phyloP scores from a whole-genome alignment of 2,797 vertebrate genomes.

The Dendrocincla fuliginosa region DNA sequence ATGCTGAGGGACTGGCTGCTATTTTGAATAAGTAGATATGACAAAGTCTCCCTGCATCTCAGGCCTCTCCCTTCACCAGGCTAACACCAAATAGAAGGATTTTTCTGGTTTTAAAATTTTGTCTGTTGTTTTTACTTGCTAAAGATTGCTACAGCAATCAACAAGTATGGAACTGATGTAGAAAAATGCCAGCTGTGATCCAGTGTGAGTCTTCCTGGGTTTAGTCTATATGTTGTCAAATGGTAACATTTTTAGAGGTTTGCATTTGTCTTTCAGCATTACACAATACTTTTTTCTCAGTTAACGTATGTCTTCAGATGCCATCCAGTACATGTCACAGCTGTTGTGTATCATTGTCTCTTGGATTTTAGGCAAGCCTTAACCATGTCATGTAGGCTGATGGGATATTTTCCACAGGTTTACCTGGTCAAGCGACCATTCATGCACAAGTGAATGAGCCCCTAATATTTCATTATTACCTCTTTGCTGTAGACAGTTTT shows the following conservation, averaged over 20 bases:
- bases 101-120: not conserved
- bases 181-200: not conserved
- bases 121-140: not conserved
- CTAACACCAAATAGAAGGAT: not conserved
- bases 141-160: not conserved
- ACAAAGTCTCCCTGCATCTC: not conserved
- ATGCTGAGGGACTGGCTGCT: not conserved
- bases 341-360: not conserved
- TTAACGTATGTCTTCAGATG: not conserved
- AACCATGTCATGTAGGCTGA: not conserved
- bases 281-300: not conserved
- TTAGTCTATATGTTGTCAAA: not conserved
- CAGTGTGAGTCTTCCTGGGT: not conserved
- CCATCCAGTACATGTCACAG: rapidly evolving
- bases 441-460: not conserved
- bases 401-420: not conserved
- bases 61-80: not conserved
- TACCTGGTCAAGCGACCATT: not conserved
- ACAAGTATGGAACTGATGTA: not conserved
- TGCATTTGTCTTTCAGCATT: not conserved
- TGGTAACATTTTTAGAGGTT: not conserved
- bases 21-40: not conserved
- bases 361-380: not conserved
- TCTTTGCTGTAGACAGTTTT: not conserved
- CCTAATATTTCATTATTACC: not conserved